phyloP scores from a whole-genome alignment of 2,797 vertebrate genomes.

The Cheirogaleus major region DNA sequence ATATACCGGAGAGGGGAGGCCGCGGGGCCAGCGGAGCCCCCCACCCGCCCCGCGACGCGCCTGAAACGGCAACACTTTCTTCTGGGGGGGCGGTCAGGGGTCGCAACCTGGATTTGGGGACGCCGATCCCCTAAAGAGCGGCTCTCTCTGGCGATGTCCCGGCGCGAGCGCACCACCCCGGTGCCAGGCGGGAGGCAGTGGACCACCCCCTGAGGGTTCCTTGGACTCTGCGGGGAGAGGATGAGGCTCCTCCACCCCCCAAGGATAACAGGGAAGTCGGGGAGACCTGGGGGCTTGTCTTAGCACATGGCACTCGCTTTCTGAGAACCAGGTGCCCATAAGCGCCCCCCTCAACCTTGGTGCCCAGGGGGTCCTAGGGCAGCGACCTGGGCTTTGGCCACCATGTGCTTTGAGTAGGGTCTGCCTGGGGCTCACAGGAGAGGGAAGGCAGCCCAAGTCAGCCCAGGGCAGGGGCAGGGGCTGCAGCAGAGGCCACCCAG shows the following conservation, averaged over 20 bases:
- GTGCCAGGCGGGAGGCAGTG: neutral
- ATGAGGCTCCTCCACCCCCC: neutral
- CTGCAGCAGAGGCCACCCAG: neutral
- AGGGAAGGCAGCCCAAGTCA: neutral
- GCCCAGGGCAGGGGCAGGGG: neutral
- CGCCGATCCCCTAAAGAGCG: conserved; percentile 57
- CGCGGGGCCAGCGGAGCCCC: conserved; percentile 87
- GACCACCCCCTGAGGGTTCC: conserved; percentile 67
- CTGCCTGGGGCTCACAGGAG: neutral
- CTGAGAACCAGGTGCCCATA: neutral
- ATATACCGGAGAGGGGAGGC: conserved; percentile 94
- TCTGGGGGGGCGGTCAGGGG: conserved; percentile 92
- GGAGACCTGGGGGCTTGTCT: neutral
- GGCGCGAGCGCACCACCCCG: neutral
- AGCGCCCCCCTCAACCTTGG: neutral
- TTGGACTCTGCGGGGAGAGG: neutral
- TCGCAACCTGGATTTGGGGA: conserved; percentile 92
- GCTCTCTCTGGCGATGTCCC: neutral
- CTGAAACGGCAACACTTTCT: conserved; percentile 96
- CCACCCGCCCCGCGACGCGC: conserved; percentile 91
- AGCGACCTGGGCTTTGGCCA: neutral
- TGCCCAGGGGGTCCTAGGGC: neutral
- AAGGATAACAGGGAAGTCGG: neutral
- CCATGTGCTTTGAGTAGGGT: neutral
- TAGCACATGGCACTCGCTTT: neutral